Evolutionary conservation across 2,888 invertebrate genomes (phyloP), one percentile per base, ranked within the genome.

Genomic region (Agonum fuliginosum): DNA sequence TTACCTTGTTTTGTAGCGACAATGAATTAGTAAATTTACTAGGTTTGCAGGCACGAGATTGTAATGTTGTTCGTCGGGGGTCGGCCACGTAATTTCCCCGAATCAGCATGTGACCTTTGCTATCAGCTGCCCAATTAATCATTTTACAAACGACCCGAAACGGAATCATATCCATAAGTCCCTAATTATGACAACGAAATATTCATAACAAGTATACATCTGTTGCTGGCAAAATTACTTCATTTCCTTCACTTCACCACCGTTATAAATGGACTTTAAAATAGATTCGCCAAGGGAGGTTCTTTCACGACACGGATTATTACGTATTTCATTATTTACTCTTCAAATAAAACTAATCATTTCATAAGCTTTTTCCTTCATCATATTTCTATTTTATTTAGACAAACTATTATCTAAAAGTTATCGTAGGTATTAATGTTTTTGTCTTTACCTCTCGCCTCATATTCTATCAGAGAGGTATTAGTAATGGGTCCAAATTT

Each of bases 101-200:
- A 71, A 34, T 71, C 71, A 71, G 71, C 71, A 37, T 51, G 51
- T 34, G 71, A 71, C 71, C 71, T 71, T 48, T 71, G 37, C 71
- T 71, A 71, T 71, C 51, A 51, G 34, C 19, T 51, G 20, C 20
- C 51, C 51, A 71, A 71, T 71, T 71, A 71, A 71, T 71, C 48
- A 71, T 71, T 71, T 34, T 51, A 30, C 51, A 71, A 71, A 71
- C 71, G 71, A 71, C 48, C 71, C 34, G 14, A 69, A 69, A 43
- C 43, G 12, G 69, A 41, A 69, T 69, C 41, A 69, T 69, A 69
- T 43, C 43, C 69, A 19, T 41, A 69, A 69, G 24, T 24, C 37
- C 19, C 43, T 69, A 69, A 69, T 69, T 69, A 69, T 20, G 43
- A 69, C 69, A 43, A 69, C 6, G 43, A 43, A 54, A 54, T 54